Base-by-base conservation (phyloP, 2,113 vertebrate species). In the Illadopsis cleaveri region DNA sequence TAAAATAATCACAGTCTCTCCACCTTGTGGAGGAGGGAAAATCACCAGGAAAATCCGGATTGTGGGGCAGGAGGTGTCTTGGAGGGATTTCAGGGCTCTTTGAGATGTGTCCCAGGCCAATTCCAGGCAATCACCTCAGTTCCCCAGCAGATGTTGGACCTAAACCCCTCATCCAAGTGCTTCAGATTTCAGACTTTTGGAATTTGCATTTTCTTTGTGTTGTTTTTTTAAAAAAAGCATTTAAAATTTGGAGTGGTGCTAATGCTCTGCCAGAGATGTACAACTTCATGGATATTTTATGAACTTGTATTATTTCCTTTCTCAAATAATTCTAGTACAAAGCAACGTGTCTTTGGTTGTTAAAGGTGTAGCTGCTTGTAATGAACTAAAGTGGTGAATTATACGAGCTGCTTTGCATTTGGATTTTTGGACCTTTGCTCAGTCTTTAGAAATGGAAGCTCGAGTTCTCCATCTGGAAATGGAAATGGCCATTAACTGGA, bases 31-130 rank as follows among this genome's bases (percentile, higher is more conserved):
- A 37, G 23, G 45, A 42, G 53, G 40, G 35, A 16, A 19, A 33
- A 60, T 33, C 24, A 21, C 0, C 4, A 35, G 33, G 81, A 9
- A 6, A 7, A 17, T 14, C 4, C 0, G 0, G 28, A 2, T 5
- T 48, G 20, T 20, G 23, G n/a, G 56, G 20, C 54, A 28, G 62
- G 83, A 35, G 38, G 9, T 24, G 33, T 15, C 30, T 11, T 4
- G 48, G 45, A 10, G 47, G 48, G 56, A 2, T n/a, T 3, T 56
- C 15, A 2, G 53, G n/a, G 31, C 9, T 33, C 84, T 89, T 61
- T n/a, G n/a, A n/a, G n/a, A n/a, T n/a, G n/a, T n/a, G n/a, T n/a
- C n/a, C n/a, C 62, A 45, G 33, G 12, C 2, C 27, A 2, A 5
- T 72, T 77, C 23, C 81, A 83, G 83, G 20, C 44, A 3, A 30